Evolutionary conservation across 2,797 vertebrate genomes (phyloP), one percentile per base, ranked within the genome.

Genomic region (Cephalopachus bancanus): DNA sequence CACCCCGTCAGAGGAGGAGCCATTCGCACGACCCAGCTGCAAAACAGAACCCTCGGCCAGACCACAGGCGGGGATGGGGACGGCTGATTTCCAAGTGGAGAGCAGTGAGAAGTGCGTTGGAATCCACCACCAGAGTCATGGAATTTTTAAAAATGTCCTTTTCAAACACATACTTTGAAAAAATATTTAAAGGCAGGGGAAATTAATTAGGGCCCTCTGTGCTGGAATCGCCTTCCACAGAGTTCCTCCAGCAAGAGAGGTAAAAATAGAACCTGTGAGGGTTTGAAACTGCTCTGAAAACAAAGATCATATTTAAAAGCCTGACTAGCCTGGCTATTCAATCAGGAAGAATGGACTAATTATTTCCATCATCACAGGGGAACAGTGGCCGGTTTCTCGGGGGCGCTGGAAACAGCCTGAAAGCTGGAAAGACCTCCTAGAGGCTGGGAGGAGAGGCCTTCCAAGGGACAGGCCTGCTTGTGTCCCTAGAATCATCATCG

Each of bases 181-280:
- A 96, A 91, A 93, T 96, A 96, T 94, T 95, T 95, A 94, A 95
- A 93, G 83, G 85, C 92, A 28, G 90, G 57, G 85, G 91, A 96
- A 96, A 96, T 94, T 95, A 97, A 97, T 96, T 93, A 97, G 83
- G 83, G 78, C 53, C 33, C 85, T 96, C 95, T 87, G 93, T 94
- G 90, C 90, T 79, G 53, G 75, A 93, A 76, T 92, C 9, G 16
- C 60, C 80, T 80, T 87, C 92, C 60, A 9, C 37, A 62, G 91
- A 67, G n/a, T 76, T 97, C 87, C 80, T 90, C 17, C 22, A 92
- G 74, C 51, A 24, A 90, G 78, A 69, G 30, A 83, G 85, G 84
- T 95, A 96, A 97, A 97, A 94, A 97, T 93, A 97, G 97, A 94
- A 93, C 93, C 93, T 94, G 93, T 6, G 16, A 89, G 83, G 71